phyloP scores from a whole-genome alignment of 1,140 invertebrate genomes.

The Calycopis cecrops region DNA sequence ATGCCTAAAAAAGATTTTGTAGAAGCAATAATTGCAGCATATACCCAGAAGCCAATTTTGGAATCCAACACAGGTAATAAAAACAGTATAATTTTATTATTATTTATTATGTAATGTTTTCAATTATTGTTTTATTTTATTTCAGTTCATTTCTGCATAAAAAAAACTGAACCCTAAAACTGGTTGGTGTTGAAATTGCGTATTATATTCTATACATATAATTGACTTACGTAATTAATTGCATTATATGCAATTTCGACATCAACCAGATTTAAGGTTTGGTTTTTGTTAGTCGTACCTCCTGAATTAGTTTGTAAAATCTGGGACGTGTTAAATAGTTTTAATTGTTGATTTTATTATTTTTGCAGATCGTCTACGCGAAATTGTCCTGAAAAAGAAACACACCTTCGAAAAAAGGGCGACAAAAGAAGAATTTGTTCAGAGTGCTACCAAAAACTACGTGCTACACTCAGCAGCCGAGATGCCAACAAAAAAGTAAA shows the following conservation, averaged over 20 bases:
- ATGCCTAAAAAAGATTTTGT: conserved; percentile 8
- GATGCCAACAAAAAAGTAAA: conserved; percentile 2
- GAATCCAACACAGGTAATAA: neutral
- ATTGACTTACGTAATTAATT: no score
- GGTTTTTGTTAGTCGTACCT: no score
- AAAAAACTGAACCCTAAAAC: no score
- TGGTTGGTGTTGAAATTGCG: no score
- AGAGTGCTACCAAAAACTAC: conserved; percentile 6
- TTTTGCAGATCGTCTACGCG: neutral
- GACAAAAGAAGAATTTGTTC: conserved; percentile 5
- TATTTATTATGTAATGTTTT: no score
- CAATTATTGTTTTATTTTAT: no score
- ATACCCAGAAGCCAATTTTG: neutral
- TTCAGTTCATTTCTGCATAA: no score
- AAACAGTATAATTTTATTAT: no score
- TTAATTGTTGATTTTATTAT: neutral
- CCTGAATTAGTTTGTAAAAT: no score
- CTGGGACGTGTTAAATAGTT: neutral
- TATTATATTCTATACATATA: no score
- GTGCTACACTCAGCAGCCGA: neutral
- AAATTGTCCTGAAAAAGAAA: neutral
- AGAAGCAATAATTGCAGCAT: conserved; percentile 1
- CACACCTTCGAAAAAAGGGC: conserved; percentile 1
- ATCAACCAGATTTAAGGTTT: no score
- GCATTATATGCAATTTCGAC: no score